A percentile compares a stretch with the other conserved stretches of the same genome.
phyloP scores from a whole-genome alignment of 2,113 vertebrate species.

The Carlito syrichta region DNA sequence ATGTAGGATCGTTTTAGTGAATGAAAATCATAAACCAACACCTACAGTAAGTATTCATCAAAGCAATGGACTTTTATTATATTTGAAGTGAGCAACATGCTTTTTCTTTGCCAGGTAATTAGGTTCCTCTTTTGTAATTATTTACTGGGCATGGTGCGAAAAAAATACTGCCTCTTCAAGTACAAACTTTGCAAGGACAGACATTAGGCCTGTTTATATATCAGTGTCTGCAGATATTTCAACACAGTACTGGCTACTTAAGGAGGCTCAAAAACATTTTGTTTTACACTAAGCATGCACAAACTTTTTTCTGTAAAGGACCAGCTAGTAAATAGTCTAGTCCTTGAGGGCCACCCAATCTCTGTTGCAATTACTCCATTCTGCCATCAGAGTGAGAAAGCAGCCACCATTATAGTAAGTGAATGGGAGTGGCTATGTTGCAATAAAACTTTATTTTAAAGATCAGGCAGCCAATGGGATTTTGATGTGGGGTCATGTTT shows the following conservation, averaged over 20 bases:
- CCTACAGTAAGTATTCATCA: neutral
- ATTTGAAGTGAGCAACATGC: neutral
- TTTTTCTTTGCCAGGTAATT: neutral
- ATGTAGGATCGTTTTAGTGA: slow-evolving; percentile 42
- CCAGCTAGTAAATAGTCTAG: neutral
- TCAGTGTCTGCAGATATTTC: neutral
- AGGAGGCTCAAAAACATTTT: neutral
- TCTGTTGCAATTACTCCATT: neutral
- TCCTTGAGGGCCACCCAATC: no score
- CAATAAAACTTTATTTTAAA: neutral
- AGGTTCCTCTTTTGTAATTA: neutral
- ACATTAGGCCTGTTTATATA: no score
- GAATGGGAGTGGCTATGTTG: neutral
- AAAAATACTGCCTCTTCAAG: neutral
- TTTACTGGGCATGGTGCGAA: neutral
- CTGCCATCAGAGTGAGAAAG: neutral
- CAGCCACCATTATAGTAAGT: no score
- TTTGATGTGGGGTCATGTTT: neutral
- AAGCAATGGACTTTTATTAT: neutral
- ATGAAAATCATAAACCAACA: no score
- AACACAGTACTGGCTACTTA: rapidly evolving
- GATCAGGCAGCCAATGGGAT: neutral
- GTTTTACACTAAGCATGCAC: neutral
- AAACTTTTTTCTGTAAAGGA: no score
- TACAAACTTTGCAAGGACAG: no score